These are phyloP conservation scores for Centrocercus urophasianus DNA, from an alignment of 2,113 vertebrate genomes.

Conservation along the genomic window DNA sequence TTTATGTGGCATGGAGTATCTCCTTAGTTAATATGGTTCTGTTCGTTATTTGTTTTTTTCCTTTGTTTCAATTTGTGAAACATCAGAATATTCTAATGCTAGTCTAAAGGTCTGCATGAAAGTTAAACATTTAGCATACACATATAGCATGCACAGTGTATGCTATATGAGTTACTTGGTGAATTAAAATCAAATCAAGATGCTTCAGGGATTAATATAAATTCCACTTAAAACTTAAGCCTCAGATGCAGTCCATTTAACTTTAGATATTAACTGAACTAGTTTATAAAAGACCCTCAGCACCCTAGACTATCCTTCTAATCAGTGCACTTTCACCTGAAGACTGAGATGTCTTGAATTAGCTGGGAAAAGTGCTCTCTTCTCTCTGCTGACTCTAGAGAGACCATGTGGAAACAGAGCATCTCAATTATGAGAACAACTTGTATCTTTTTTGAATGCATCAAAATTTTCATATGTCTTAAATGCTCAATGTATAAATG, in stretches of 20 bases:
- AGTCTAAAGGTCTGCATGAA: neutral
- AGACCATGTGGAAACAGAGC: neutral
- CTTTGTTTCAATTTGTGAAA: neutral
- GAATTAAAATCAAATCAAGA: neutral
- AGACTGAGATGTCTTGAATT: neutral
- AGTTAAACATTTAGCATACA: neutral
- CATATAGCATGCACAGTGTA: neutral
- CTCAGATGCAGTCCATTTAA: neutral
- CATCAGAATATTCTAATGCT: neutral
- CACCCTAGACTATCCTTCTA: slow-evolving; percentile 14
- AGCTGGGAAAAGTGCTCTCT: slow-evolving; percentile 29
- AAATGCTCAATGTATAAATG: neutral
- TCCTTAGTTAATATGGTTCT: neutral
- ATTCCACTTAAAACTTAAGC: slow-evolving; percentile 8
- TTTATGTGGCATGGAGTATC: neutral
- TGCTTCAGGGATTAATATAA: slow-evolving; percentile 35
- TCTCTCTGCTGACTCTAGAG: neutral
- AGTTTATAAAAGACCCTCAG: neutral
- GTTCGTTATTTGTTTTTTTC: neutral
- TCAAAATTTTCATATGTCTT: neutral
- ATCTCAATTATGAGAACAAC: slow-evolving; percentile 11
- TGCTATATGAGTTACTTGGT: neutral
- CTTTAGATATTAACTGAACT: neutral
- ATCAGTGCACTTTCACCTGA: slow-evolving; percentile 4
- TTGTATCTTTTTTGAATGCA: neutral